phyloP scores from a whole-genome alignment of 2,113 vertebrate species.

The Thunnus thynnus region DNA sequence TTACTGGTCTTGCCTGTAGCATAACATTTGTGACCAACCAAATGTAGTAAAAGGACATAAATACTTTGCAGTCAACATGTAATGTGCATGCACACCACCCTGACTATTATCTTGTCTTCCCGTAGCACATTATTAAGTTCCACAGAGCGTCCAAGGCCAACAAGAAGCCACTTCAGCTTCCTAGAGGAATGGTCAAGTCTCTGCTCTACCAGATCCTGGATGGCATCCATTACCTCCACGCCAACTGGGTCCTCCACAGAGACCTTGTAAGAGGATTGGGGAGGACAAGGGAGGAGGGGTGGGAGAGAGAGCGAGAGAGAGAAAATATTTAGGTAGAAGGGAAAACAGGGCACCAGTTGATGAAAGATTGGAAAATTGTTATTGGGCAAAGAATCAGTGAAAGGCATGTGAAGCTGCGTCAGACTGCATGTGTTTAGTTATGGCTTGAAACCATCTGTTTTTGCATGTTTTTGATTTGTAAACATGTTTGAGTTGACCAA shows the following conservation, averaged over 20 bases:
- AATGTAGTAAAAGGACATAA: background rate
- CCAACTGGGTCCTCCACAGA: slow-evolving; percentile 99
- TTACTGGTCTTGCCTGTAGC: slow-evolving; percentile 21
- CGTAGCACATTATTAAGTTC: slow-evolving; percentile 99
- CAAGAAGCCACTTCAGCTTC: slow-evolving; percentile 99
- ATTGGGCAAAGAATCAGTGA: background rate
- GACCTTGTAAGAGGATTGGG: slow-evolving; percentile 93
- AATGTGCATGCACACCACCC: background rate
- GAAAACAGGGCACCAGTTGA: slow-evolving; percentile 33
- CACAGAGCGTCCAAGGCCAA: slow-evolving; percentile 99
- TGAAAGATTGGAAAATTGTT: slow-evolving; percentile 27
- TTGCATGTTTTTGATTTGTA: background rate
- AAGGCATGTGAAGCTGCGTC: slow-evolving; percentile 2
- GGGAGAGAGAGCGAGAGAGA: background rate
- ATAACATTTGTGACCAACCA: background rate
- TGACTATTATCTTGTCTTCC: slow-evolving; percentile 70
- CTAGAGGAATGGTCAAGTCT: slow-evolving; percentile 99
- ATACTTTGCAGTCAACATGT: background rate
- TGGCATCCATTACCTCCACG: slow-evolving; percentile 99
- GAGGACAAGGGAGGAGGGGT: background rate
- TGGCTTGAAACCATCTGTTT: background rate
- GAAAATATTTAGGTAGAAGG: slow-evolving; percentile 35
- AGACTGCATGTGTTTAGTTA: slow-evolving; percentile 9
- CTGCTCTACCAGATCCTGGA: slow-evolving; percentile 99
- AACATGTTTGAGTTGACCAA: background rate